Evolutionary conservation across 1,140 invertebrate genomes (phyloP).

Genomic region (Rhagoletis pomonella): DNA sequence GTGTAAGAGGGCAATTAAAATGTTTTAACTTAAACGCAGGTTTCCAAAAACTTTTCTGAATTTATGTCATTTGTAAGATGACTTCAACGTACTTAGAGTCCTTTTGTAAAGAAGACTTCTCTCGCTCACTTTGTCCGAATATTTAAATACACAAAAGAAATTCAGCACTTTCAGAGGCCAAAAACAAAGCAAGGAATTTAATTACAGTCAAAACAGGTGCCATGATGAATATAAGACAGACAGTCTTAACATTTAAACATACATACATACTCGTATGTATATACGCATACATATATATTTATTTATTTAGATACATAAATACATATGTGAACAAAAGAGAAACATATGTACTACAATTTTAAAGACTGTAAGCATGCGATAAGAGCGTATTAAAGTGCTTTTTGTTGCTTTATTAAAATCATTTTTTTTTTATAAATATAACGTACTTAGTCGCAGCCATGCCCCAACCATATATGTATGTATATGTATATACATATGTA

Average conservation of each 20-base stretch:
- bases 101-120: not conserved
- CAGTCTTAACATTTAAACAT: not conserved
- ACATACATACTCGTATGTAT: not conserved
- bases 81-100: not conserved
- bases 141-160: not conserved
- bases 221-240: not conserved
- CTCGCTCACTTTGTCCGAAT: not conserved
- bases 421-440: slow-evolving; percentile 27
- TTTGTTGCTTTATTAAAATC: slow-evolving; percentile 40
- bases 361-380: slow-evolving; percentile 5
- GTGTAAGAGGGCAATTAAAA: not conserved
- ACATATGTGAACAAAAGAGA: not conserved
- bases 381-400: slow-evolving; percentile 29
- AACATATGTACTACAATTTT: not conserved
- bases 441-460: not conserved
- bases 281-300: not conserved
- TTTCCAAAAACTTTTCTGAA: not conserved
- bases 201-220: slow-evolving; percentile 40
- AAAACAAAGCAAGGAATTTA: slow-evolving; percentile 36
- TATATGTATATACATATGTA: not conserved
- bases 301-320: not conserved
- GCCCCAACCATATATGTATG: not conserved
- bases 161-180: not conserved
- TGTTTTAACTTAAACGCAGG: not conserved
- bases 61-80: not conserved